Evolutionary conservation across 2,888 invertebrate species (phyloP), one percentile per base, ranked within the genome.

Genomic region (Cenopis cana): DNA sequence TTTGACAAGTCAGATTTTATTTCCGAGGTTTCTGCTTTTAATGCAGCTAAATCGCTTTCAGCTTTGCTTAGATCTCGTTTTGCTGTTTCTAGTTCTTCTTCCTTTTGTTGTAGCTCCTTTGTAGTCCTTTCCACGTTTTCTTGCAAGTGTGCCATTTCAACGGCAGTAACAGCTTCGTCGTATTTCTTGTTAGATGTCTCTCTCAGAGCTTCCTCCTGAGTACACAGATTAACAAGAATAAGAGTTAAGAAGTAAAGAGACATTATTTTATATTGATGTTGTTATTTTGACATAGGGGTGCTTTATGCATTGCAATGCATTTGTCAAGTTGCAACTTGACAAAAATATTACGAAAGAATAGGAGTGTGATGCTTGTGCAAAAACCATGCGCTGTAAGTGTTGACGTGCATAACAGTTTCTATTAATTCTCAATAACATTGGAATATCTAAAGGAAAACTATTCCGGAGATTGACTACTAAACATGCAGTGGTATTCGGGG

Each of bases 121-220:
- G 78, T 76, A 11, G 85, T 79, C 74, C 81, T 85, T 5, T 91
- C 86, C 64, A 91, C 79, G 78, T 93, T 92, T 33, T 93, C 94
- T 78, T 91, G 91, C n/a, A 94, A 79, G 76, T 94, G 91, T 14
- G 92, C 88, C 75, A 94, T 79, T 82, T 95, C 94, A 17, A 91
- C 85, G 2, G 91, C 90, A 18, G 94, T 88, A 78, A 94, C 88
- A 3, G 91, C 86, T 81, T 90, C 91, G 72, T 93, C 90, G 80
- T 93, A 87, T 87, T 89, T 89, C 83, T 94, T 84, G 81, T 90
- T 85, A 73, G 92, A 84, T 74, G 92, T 89, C 74, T 93, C 92
- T 69, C 91, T 82, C 74, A 93, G 79, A 18, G 89, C 89, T 62
- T 92, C 90, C 79, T 93, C 93, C 93, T 93, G 74, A 76, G 79